Conservation (phyloP, 1,140 invertebrate species). For the Bombus cullumanus region DNA sequence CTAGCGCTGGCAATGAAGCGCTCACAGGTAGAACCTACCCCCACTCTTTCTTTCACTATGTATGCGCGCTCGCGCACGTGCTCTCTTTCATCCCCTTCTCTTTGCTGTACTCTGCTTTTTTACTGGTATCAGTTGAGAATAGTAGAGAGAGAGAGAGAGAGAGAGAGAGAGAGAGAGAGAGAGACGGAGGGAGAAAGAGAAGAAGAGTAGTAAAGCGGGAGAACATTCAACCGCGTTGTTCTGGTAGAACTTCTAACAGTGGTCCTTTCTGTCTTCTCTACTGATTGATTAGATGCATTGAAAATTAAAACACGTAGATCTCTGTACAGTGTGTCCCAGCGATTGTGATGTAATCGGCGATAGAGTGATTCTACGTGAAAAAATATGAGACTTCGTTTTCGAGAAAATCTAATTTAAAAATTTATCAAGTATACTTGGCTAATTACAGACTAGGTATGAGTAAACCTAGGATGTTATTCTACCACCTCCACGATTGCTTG, state of each 20-base stretch:
- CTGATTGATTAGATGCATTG: not conserved
- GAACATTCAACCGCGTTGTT: conserved; percentile 14
- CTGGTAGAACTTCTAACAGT: conserved; percentile 10
- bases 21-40: conserved; percentile 47
- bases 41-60: conserved; percentile 21
- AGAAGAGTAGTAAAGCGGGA: not conserved
- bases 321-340: not conserved
- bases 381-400: too few species aligned
- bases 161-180: not conserved
- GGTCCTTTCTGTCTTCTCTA: not conserved
- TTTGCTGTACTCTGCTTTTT: conserved; percentile 17
- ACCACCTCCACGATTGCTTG: too few species aligned
- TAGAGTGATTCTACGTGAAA: too few species aligned
- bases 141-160: not conserved
- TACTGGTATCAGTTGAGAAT: conserved; percentile 28
- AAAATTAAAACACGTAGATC: not conserved
- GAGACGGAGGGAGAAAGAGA: too few species aligned
- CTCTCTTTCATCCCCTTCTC: conserved; percentile 30
- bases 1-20: conserved; percentile 55
- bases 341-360: too few species aligned
- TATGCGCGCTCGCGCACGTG: conserved; percentile 40
- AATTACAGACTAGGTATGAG: too few species aligned
- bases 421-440: too few species aligned
- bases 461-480: too few species aligned
- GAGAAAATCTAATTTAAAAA: too few species aligned